A percentile compares a stretch with the other conserved stretches of the same genome.
Evolutionary conservation across 1,140 invertebrate species (phyloP).

Genomic region (Dinothrombium tinctorium): DNA sequence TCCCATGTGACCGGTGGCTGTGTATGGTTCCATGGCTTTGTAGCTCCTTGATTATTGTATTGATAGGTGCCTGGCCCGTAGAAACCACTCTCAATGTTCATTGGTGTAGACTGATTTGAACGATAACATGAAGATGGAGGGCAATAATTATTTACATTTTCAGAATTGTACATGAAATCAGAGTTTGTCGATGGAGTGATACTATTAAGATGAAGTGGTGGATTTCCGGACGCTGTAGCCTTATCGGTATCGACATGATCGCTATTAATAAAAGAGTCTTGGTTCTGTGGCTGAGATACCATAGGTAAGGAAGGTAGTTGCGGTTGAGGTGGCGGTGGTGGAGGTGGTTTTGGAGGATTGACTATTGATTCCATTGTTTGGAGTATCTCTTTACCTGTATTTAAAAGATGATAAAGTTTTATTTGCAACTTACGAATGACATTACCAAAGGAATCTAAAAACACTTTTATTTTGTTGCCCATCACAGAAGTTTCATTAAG

Average conservation of each 20-base stretch:
- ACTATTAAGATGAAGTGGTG: background rate
- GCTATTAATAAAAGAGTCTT: background rate
- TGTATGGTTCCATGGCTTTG: too few species aligned
- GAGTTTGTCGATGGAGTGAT: too few species aligned
- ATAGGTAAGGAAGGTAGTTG: background rate
- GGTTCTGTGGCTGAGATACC: background rate
- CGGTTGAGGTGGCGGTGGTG: constrained; percentile 1
- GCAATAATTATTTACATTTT: too few species aligned
- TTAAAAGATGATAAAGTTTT: background rate
- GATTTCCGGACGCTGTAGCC: background rate
- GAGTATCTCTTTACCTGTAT: constrained; percentile 9
- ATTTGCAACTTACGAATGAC: background rate
- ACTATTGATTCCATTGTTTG: constrained; percentile 3
- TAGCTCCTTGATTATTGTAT: too few species aligned
- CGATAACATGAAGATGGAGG: too few species aligned
- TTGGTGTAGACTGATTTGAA: too few species aligned
- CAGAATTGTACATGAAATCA: too few species aligned
- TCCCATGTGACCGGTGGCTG: too few species aligned
- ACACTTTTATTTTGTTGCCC: constrained; percentile 79
- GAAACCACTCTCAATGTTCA: too few species aligned
- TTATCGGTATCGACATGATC: background rate
- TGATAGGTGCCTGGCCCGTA: too few species aligned
- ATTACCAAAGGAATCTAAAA: constrained; percentile 41
- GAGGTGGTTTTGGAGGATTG: constrained; percentile 7
- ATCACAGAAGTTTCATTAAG: constrained; percentile 84